Evolutionary conservation across 2,113 vertebrate species (phyloP), one percentile per base, ranked within the genome.

Genomic region (Macquaria australasica): DNA sequence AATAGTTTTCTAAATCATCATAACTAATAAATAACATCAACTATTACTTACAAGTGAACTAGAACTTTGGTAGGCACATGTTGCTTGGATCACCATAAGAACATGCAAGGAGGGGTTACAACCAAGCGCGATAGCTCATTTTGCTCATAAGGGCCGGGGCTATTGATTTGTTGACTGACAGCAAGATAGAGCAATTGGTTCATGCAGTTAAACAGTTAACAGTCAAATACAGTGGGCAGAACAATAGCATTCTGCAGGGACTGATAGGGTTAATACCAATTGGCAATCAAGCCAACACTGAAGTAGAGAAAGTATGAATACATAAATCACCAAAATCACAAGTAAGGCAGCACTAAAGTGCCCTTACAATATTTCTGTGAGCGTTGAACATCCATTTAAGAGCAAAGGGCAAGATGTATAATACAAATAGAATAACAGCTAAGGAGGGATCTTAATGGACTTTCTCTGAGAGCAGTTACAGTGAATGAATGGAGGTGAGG

Each of bases 381-480:
- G 64, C 15, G 1, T n/a, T 41, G n/a, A 59, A 18, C 48, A 70
- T 15, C 12, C 5, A 56, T 31, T 2, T 31, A 8, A 79, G 12
- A 66, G 2, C 55, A 68, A 53, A 73, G 15, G 58, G 56, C 43
- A 73, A 55, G 7, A 56, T 4, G 3, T 53, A 48, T 5, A 84
- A 74, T 53, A 69, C 10, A 70, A 69, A 82, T 34, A 41, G 14
- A 86, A 77, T 62, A 77, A 48, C 15, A 50, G 6, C 55, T 70
- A 56, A 79, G 68, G 43, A 62, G 14, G 48, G 51, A 69, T 76
- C 25, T 76, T 76, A 75, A 84, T 56, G 1, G 23, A 68, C 41
- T 83, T 81, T 80, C 11, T 43, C 28, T 73, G 34, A 67, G 51
- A 84, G 80, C 51, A 82, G 74, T 62, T 80, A 31, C 41, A 66